These are phyloP conservation scores for Limnephilus lunatus DNA, from an alignment of 2,888 invertebrate genomes.

Conservation along the genomic window DNA sequence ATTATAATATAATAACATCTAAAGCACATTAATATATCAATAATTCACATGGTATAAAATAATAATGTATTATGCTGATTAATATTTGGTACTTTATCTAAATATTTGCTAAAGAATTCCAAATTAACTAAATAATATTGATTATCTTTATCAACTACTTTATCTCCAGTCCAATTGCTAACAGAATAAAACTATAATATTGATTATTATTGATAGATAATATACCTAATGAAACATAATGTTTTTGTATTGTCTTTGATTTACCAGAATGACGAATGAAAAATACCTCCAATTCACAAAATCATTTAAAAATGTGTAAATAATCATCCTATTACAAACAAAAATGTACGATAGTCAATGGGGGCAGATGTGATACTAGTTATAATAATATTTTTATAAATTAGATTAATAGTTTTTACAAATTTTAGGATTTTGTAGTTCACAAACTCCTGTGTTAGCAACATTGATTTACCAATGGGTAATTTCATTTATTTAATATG, in stretches of 20 bases:
- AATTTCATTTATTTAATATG: not conserved
- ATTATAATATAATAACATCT: not conserved
- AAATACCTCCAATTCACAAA: not conserved
- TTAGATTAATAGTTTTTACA: not conserved
- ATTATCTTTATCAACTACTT: not conserved
- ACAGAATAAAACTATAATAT: not conserved
- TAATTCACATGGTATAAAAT: not conserved
- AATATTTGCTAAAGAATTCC: not conserved
- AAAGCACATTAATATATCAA: not conserved
- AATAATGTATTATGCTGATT: not conserved
- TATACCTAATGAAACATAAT: too few species aligned
- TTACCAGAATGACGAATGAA: not conserved
- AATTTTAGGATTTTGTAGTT: not conserved
- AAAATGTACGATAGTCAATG: slow-evolving; percentile 48
- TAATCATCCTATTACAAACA: not conserved
- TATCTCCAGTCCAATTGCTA: not conserved
- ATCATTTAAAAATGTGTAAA: not conserved
- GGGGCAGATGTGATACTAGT: slow-evolving; percentile 52
- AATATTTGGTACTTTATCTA: not conserved
- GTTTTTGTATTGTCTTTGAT: not conserved
- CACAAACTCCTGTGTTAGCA: not conserved
- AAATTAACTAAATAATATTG: not conserved
- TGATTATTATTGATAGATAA: not conserved
- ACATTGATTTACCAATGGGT: not conserved
- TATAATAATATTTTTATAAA: not conserved